Conservation (phyloP, 2,113 vertebrate genomes). For the Aplodontia rufa region DNA sequence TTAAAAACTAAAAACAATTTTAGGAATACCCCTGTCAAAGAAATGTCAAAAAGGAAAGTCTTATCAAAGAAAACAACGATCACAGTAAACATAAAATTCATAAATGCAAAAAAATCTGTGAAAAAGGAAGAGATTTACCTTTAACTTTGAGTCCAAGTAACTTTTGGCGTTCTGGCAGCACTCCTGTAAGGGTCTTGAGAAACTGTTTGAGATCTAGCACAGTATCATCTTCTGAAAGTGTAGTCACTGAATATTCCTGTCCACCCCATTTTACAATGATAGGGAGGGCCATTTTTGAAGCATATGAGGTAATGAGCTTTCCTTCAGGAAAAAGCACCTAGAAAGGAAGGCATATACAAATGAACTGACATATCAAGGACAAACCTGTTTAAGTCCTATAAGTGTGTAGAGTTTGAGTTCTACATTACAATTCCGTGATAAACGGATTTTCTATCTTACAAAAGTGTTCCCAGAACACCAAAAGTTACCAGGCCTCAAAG, state of each 20-base stretch:
- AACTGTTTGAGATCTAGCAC: conserved; percentile 97
- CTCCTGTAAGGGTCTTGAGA: conserved; percentile 96
- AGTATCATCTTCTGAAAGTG: conserved; percentile 97
- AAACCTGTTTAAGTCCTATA: background rate
- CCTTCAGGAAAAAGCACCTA: conserved; percentile 68
- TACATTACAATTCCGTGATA: background rate
- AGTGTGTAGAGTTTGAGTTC: background rate
- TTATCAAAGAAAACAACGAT: conserved; percentile 14
- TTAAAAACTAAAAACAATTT: conserved; percentile 34
- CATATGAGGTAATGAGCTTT: conserved; percentile 78
- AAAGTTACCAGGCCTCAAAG: conserved; percentile 91
- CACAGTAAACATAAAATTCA: background rate
- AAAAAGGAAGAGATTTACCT: conserved; percentile 85
- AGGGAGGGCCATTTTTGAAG: conserved; percentile 94
- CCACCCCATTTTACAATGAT: conserved; percentile 99
- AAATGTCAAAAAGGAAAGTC: background rate
- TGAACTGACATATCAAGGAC: background rate
- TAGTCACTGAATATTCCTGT: conserved; percentile 97
- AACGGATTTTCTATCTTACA: conserved; percentile 77
- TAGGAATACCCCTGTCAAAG: conserved; percentile 7
- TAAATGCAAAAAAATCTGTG: background rate
- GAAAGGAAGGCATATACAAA: conserved; percentile 52
- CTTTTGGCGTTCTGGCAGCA: conserved; percentile 97
- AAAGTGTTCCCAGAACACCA: conserved; percentile 91
- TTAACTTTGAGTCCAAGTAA: conserved; percentile 97